A percentile compares a stretch with the other conserved stretches of the same genome.
Evolutionary conservation across 2,888 invertebrate genomes (phyloP).

Genomic region (Ernsta delagoae): DNA sequence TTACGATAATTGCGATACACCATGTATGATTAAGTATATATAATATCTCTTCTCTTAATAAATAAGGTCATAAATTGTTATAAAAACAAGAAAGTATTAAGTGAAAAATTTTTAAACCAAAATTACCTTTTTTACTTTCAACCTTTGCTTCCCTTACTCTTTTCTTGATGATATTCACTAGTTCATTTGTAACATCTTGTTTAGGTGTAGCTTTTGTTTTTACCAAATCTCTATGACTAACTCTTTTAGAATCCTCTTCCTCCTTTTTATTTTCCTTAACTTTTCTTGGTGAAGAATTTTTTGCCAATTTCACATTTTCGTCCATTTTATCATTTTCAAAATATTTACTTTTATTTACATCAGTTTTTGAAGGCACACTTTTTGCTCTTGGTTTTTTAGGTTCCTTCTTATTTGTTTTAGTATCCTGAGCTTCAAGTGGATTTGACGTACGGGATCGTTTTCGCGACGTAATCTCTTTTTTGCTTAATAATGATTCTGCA

Average conservation of each 20-base stretch:
- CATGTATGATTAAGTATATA: too few relatives aligned
- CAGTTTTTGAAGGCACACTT: conserved; percentile 57
- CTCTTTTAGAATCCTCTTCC: conserved; percentile 61
- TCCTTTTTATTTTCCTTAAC: background rate
- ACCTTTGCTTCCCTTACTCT: conserved; percentile 77
- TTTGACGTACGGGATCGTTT: conserved; percentile 49
- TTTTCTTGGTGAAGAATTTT: conserved; percentile 8
- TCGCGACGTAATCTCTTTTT: conserved; percentile 39
- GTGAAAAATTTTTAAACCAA: too few relatives aligned
- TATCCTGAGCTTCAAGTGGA: conserved; percentile 33
- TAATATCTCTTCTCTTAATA: too few relatives aligned
- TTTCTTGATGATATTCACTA: conserved; percentile 80
- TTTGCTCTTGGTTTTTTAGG: conserved; percentile 57
- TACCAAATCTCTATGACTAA: conserved; percentile 70
- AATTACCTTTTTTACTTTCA: conserved; percentile 55
- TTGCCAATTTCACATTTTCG: conserved; percentile 40
- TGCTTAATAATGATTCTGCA: conserved; percentile 38
- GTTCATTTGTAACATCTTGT: conserved; percentile 76
- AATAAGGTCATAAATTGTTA: too few relatives aligned
- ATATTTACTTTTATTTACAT: conserved; percentile 66
- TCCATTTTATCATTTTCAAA: conserved; percentile 49
- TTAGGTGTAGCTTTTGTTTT: conserved; percentile 55
- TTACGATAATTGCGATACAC: too few relatives aligned
- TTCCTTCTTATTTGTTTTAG: conserved; percentile 23
- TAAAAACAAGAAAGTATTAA: too few relatives aligned